Percentiles rank a stretch among this genome's conserved stretches.
phyloP scores from a whole-genome alignment of 2,888 invertebrate genomes.

The Caenorhabditis wallacei region DNA sequence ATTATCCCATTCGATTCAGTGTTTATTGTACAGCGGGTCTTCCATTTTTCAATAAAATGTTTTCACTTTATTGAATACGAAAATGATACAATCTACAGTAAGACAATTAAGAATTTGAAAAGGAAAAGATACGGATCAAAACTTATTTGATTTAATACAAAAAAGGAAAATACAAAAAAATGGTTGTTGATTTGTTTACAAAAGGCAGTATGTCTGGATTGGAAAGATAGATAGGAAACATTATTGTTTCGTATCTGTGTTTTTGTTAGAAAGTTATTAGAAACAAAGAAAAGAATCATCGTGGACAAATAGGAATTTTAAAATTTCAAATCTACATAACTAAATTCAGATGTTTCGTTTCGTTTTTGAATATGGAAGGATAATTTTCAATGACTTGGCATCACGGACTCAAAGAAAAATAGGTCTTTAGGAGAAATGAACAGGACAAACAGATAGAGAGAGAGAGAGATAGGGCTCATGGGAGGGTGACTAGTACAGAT shows the following conservation, averaged over 20 bases:
- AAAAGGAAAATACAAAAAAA: constrained; percentile 26
- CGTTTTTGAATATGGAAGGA: constrained; percentile 60
- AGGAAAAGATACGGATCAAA: constrained; percentile 26
- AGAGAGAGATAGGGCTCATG: background rate
- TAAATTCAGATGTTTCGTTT: constrained; percentile 55
- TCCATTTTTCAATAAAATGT: constrained; percentile 19
- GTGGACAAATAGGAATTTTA: background rate
- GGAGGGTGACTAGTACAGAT: constrained; percentile 31
- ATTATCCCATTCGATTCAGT: constrained; percentile 22
- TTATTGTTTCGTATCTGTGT: no score
- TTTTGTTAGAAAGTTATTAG: background rate
- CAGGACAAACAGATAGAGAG: constrained; percentile 33
- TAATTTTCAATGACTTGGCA: constrained; percentile 65
- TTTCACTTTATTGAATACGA: constrained; percentile 39
- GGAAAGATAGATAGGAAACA: constrained; percentile 31
- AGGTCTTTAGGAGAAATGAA: constrained; percentile 25
- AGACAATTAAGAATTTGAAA: background rate
- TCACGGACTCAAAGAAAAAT: constrained; percentile 57
- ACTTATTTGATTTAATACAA: constrained; percentile 8
- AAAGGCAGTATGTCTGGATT: constrained; percentile 49
- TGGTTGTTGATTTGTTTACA: constrained; percentile 33
- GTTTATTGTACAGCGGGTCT: constrained; percentile 53
- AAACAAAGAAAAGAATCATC: constrained; percentile 15
- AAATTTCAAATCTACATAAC: constrained; percentile 7
- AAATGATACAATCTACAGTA: constrained; percentile 42